Conservation (phyloP, 1,140 invertebrate genomes). For the Maconellicoccus hirsutus region DNA sequence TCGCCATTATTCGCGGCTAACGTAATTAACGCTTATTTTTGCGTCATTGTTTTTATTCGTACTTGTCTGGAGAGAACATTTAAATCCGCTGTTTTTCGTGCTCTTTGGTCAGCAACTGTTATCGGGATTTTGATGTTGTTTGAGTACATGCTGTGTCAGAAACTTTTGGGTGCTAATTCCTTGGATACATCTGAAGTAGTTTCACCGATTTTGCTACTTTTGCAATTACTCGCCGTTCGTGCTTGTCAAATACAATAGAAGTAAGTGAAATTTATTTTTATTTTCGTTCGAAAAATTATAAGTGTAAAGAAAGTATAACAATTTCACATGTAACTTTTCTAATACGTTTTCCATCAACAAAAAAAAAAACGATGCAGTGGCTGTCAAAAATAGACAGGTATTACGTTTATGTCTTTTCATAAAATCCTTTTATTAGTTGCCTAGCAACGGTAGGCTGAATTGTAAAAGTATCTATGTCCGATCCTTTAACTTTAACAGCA, state of each 20-base stretch:
- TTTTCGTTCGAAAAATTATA: no score
- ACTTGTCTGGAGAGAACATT: slow-evolving; percentile 72
- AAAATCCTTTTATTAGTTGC: no score
- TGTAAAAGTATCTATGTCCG: no score
- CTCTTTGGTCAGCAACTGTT: slow-evolving; percentile 74
- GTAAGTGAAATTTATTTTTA: no score
- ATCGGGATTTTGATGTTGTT: slow-evolving; percentile 78
- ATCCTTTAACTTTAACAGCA: no score
- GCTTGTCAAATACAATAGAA: slow-evolving; percentile 71
- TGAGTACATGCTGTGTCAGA: slow-evolving; percentile 83
- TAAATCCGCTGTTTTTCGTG: slow-evolving; percentile 62
- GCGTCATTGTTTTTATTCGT: slow-evolving; percentile 83
- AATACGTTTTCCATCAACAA: no score
- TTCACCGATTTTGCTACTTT: slow-evolving; percentile 78
- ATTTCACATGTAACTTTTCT: no score
- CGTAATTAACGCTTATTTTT: slow-evolving; percentile 86
- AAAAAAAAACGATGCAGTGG: no score
- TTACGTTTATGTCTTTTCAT: no score
- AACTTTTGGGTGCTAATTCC: slow-evolving; percentile 61
- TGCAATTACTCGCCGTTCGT: slow-evolving; percentile 78
- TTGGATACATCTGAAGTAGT: slow-evolving; percentile 86
- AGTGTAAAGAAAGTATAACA: no score
- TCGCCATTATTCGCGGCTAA: slow-evolving; percentile 82
- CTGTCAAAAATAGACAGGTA: no score
- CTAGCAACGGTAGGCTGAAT: no score